Evolutionary conservation across 2,888 invertebrate genomes (phyloP).

Genomic region (Osmoderma eremita): DNA sequence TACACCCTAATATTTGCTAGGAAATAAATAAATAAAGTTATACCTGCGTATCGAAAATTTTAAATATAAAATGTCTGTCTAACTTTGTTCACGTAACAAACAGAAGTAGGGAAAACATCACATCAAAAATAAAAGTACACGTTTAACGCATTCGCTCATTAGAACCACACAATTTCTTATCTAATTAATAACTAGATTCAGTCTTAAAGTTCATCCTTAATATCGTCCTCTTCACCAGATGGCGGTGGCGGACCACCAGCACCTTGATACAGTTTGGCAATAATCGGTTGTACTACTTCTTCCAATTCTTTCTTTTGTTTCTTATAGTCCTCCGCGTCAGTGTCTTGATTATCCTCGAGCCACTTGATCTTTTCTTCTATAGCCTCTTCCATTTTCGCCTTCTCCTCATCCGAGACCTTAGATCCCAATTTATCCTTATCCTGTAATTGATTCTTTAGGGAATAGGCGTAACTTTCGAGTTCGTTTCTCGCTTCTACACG

Average conservation of each 20-base stretch:
- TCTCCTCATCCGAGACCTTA: conserved; percentile 89
- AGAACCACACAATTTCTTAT: conserved; percentile 40
- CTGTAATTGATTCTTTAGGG: conserved; percentile 93
- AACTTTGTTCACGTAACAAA: conserved; percentile 41
- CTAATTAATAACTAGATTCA: conserved; percentile 48
- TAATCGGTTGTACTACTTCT: conserved; percentile 95
- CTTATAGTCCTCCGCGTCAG: conserved; percentile 91
- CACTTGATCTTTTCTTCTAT: conserved; percentile 97
- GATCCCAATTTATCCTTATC: conserved; percentile 98
- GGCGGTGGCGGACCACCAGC: conserved; percentile 83
- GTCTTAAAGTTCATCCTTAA: conserved; percentile 84
- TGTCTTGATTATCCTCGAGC: conserved; percentile 95
- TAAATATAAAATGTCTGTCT: conserved; percentile 42
- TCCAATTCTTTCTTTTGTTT: conserved; percentile 95
- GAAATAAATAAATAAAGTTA: conserved; percentile 51
- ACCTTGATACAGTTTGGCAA: conserved; percentile 94
- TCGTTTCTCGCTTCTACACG: conserved; percentile 96
- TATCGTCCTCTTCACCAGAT: conserved; percentile 73
- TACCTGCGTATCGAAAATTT: conserved; percentile 51
- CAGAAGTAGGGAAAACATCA: conserved; percentile 40
- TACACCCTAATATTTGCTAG: conserved; percentile 57
- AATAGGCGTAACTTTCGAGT: conserved; percentile 96
- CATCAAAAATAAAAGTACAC: conserved; percentile 42
- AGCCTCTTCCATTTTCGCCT: conserved; percentile 93
- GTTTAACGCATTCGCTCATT: conserved; percentile 45